These are phyloP conservation scores for Uropsilus gracilis DNA, from an alignment of 2,113 vertebrate genomes.

Conservation along the genomic window DNA sequence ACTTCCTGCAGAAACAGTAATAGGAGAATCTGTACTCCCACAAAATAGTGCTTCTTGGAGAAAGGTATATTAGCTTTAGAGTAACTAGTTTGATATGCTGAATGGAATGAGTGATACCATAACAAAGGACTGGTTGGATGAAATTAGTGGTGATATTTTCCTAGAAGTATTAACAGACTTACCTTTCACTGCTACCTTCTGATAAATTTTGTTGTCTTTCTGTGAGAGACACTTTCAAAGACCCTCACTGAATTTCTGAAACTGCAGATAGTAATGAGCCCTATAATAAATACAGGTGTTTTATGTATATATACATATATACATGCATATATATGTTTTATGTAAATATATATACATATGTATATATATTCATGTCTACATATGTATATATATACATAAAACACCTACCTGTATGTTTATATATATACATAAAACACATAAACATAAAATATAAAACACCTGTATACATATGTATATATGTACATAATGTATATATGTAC, in stretches of 20 bases:
- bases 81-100: neutral
- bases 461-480: too few species aligned
- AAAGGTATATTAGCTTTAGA: neutral
- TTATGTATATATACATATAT: too few species aligned
- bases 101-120: neutral
- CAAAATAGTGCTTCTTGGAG: neutral
- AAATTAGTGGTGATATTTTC: neutral
- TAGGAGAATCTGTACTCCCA: neutral
- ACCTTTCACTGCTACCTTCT: neutral
- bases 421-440: too few species aligned
- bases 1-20: neutral
- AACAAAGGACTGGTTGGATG: neutral
- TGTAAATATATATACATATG: too few species aligned
- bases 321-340: too few species aligned
- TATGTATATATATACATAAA: too few species aligned
- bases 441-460: too few species aligned
- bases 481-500: too few species aligned
- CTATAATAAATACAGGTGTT: neutral
- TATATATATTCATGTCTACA: too few species aligned
- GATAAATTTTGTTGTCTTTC: slow-evolving; percentile 9
- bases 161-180: neutral
- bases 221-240: neutral
- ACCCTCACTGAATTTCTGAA: neutral
- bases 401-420: too few species aligned
- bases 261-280: neutral